Evolutionary conservation across 2,113 vertebrate genomes (phyloP).

Genomic region (Myiozetetes cayanensis): DNA sequence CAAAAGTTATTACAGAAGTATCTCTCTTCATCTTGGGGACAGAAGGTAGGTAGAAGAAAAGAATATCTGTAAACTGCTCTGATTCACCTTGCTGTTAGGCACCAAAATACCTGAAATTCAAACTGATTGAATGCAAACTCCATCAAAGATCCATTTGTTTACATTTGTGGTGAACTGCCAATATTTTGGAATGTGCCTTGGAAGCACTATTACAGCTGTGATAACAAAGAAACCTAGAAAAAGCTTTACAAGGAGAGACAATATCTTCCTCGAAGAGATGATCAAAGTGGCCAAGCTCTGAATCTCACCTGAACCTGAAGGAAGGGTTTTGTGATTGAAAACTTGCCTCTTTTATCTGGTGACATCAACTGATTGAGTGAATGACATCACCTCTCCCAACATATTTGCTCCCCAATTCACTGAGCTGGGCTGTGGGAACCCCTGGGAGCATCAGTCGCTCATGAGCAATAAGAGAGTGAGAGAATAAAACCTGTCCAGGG

Average conservation of each 20-base stretch:
- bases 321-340: not conserved
- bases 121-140: not conserved
- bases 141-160: not conserved
- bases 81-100: not conserved
- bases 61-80: not conserved
- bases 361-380: not conserved
- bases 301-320: not conserved
- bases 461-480: rapidly evolving
- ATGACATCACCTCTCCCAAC: not conserved
- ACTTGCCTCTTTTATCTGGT: not conserved
- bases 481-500: not conserved
- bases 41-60: not conserved
- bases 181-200: not conserved
- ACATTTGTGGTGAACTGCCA: not conserved
- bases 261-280: not conserved
- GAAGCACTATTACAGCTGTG: not conserved
- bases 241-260: not conserved
- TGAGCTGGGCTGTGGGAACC: not conserved
- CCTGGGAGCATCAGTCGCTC: not conserved
- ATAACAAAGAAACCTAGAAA: not conserved
- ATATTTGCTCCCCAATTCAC: not conserved
- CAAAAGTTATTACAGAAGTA: not conserved
- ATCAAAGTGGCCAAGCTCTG: not conserved
- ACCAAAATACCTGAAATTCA: not conserved
- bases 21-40: not conserved